Evolutionary conservation across 2,797 vertebrate genomes (phyloP), one percentile per base, ranked within the genome.

Genomic region (Potorous gilbertii): DNA sequence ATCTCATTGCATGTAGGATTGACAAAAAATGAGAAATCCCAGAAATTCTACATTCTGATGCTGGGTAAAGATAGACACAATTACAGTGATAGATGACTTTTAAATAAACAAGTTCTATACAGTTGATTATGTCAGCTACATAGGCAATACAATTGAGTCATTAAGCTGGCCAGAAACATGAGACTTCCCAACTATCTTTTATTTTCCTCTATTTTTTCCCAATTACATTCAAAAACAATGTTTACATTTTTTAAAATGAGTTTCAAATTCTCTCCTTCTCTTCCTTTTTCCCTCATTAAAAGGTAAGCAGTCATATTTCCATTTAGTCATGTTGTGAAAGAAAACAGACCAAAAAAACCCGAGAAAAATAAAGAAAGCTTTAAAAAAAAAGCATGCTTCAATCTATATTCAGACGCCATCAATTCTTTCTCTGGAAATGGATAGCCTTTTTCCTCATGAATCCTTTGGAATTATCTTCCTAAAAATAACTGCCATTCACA

Each of bases 131-230:
- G 62, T 87, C 46, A 55, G 3, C 92, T 74, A 8, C 21, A 87
- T 0, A 96, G 74, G 81, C 34, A 93, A 90, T 92, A 31, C 27
- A 92, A 57, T 31, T 31, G 59, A 96, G 56, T 90, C 28, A 54
- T 8, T 94, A 57, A 92, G 11, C 52, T 90, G 18, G 55, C 21
- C 57, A 93, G 92, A 91, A 56, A 54, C 8, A 59, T 8, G 3
- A 90, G 4, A 90, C 12, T 81, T 21, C 66, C 62, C 12, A 46
- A 27, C 21, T 10, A 62, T 54, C 93, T 96, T 59, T 40, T 40
- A 40, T 74, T 74, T 9, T 56, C 56, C 56, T 40, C 18, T 62
- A 14, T 34, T 31, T 62, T 74, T 40, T 29, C 18, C 34, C 34
- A 74, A 74, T 24, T 74, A 21, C 18, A 40, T 40, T 6, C 24